Base-by-base conservation (phyloP, 2,113 vertebrate genomes). In the Protobothrops mucrosquamatus region DNA sequence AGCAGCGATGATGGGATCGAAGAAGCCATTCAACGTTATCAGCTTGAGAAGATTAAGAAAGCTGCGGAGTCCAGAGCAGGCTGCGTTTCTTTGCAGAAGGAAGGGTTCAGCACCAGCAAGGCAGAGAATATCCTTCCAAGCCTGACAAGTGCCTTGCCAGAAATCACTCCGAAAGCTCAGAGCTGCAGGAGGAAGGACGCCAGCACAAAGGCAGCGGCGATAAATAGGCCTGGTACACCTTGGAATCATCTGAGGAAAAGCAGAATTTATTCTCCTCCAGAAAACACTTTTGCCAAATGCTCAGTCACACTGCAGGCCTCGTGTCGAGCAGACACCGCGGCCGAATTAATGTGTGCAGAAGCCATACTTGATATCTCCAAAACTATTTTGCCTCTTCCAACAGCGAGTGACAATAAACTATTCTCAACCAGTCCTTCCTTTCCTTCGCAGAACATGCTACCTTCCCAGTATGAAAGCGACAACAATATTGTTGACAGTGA, bases 281-380 rank as follows among this genome's bases (percentile, higher is more conserved):
- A 87, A 23, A 94, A 92, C 88, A 48, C 91, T 3, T 87, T 93
- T 0, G 56, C 95, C 90, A 95, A 92, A 74, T 95, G 92, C 0
- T 95, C 96, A 88, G 51, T 55, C 8, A 91, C 39, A 0, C 24
- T 94, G 2, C 94, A 94, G 93, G 64, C 96, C 8, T 93, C 85
- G 3, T 98, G 95, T 95, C 98, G 98, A 43, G 98, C 97, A 0
- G 99, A 99, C 92, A 98, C 99, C 0, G 98, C 98, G 1, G 97
- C 98, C 0, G 99, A 99, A 93, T 98, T 99, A 43, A 98, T 99
- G 99, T 99, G 99, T 22, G 99, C 99, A 0, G 99, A 99, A 96
- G 99, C 99, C 0, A 99, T 99, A 95, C 97, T 99, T 92, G 99
- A 99, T 98, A 99, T 99, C 95, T 99, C 99, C 88, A 99, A 99